Evolutionary conservation across 2,797 vertebrate species (phyloP), one percentile per base, ranked within the genome.

Genomic region (Liasis olivaceus): DNA sequence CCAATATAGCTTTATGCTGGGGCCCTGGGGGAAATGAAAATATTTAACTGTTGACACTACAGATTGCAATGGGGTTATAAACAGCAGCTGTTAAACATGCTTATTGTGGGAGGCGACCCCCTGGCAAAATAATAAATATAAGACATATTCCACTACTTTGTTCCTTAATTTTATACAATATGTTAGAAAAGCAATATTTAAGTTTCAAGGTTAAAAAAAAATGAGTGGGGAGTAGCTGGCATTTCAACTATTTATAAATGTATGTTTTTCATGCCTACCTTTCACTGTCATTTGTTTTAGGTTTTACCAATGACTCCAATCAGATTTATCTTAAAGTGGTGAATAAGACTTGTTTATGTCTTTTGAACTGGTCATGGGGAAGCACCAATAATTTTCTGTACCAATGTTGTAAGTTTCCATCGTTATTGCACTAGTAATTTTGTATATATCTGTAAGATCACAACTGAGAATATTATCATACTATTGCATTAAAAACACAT

Each of bases 321-420:
- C 14, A 28, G 0, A 3, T 22, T n/a, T 56, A 15, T 1, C 15
- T 20, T 56, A 81, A 36, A 15, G 24, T 64, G n/a, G 2, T 93
- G 11, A 81, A 7, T 26, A 93, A 90, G 85, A 93, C 92, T 5
- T 81, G 13, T 63, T 42, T 9, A 24, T 87, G 66, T 47, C 85
- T 93, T 77, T 36, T 56, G 8, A 56, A 77, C 2, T 93, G 92
- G 92, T 87, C 42, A 56, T 93, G 92, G 92, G 92, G 89, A 63
- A 92, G 15, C 0, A 89, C 36, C 7, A n/a, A 89, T 13, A 95
- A 93, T 58, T 95, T 94, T 47, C 86, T 94, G 47, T 92, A 93
- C 81, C 88, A 87, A 0, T 95, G 86, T 62, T 1, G 86, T 95
- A 93, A 94, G 95, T 3, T 81, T n/a, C 17, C 1, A 81, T 56